These are phyloP conservation scores for Heliconius hermathena DNA, from an alignment of 1,140 invertebrate genomes.

Conservation along the genomic window DNA sequence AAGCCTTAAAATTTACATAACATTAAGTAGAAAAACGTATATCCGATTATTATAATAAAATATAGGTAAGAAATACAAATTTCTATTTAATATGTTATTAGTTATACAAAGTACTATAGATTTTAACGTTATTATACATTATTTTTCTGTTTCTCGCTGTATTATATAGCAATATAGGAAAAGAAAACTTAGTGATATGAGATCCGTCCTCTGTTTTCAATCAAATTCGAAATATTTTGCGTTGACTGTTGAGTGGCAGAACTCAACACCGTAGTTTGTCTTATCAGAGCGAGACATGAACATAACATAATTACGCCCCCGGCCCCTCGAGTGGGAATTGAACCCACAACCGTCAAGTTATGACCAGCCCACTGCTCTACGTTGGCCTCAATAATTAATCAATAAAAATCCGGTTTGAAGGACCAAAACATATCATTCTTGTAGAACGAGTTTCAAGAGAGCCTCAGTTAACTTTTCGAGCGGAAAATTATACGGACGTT, in stretches of 20 bases:
- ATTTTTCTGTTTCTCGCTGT: not conserved
- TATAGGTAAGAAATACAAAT: not conserved
- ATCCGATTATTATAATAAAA: not conserved
- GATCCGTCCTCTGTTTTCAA: too few relatives aligned
- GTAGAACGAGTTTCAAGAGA: constrained; percentile 30
- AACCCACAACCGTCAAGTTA: not conserved
- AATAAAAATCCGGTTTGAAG: constrained; percentile 14
- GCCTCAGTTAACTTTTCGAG: constrained; percentile 41
- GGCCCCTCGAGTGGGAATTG: too few relatives aligned
- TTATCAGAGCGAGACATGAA: not conserved
- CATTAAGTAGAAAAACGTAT: not conserved
- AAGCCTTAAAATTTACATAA: constrained; percentile 21
- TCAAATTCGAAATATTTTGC: too few relatives aligned
- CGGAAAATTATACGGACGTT: constrained; percentile 54
- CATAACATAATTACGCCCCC: not conserved
- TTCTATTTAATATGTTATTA: not conserved
- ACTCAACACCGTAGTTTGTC: not conserved
- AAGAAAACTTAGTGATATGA: not conserved
- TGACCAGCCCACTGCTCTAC: not conserved
- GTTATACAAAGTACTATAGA: not conserved
- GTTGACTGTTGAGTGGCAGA: not conserved
- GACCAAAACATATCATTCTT: constrained; percentile 23
- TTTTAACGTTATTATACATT: not conserved
- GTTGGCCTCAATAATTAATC: not conserved
- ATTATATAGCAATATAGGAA: not conserved